Base-by-base conservation (phyloP, 2,113 vertebrate genomes). In the Amia ocellicauda region DNA sequence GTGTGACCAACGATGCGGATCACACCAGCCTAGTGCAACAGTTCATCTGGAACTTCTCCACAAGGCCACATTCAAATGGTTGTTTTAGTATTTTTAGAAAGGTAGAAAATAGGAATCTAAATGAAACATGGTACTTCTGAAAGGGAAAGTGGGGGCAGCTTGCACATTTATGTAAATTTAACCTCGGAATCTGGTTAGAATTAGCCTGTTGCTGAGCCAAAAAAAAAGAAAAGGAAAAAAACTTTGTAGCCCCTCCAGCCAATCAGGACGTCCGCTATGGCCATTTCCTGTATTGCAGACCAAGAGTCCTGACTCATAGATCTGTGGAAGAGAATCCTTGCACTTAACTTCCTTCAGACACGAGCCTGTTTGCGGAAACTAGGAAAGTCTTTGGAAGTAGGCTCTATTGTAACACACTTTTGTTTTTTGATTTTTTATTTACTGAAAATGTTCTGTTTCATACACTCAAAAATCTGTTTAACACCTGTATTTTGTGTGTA, bases 211-310 rank as follows among this genome's bases (percentile, higher is more conserved):
- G 77, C 77, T 78, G 80, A 79, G 76, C 82, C 80, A 78, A 83
- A 83, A 84, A 47, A 42, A 42, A 1, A 58, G 83, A 79, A 83
- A 81, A 24, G 41, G 19, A 63, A 77, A 87, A 74, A 75, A 72
- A 69, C 82, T 83, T 84, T 86, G 75, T 85, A 86, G 86, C 83
- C 80, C 79, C 72, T 81, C 82, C 80, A 84, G 79, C 85, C 85
- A 91, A 83, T 86, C 85, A 85, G 77, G 84, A 88, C 81, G 83
- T 75, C 79, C 72, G 86, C 72, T 74, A 76, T 81, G 83, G 84
- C 70, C 78, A 88, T 87, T 92, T 93, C 88, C 90, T 91, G 83
- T 77, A 59, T 74, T 61, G 73, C 78, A 84, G 77, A 83, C 82
- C 73, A 78, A 78, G 75, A 82, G 74, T 68, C 72, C 73, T 78